Conservation (phyloP, 2,888 invertebrate genomes). For the Balanococcus diminutus region DNA sequence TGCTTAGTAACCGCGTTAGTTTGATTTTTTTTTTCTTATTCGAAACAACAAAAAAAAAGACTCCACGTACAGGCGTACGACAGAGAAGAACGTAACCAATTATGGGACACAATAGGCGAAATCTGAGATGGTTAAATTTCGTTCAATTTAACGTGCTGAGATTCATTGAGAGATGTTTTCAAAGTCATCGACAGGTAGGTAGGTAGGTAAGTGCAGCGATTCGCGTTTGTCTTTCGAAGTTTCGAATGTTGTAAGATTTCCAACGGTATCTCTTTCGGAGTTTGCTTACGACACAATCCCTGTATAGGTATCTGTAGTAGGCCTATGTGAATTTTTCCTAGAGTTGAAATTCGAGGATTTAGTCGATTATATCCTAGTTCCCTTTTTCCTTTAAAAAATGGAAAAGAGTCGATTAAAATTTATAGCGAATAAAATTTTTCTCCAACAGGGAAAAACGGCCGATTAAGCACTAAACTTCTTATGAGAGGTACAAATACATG, state of each 20-base stretch:
- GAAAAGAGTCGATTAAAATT: too few relatives aligned
- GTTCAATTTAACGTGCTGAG: slow-evolving; percentile 3
- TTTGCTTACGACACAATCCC: background rate
- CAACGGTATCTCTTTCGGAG: background rate
- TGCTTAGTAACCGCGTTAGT: slow-evolving; percentile 2
- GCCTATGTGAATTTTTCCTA: too few relatives aligned
- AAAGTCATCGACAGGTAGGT: background rate
- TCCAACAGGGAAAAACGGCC: too few relatives aligned
- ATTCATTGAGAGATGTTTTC: background rate
- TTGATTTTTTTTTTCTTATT: background rate
- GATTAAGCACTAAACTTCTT: too few relatives aligned
- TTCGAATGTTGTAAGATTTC: background rate
- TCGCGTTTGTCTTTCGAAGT: too few relatives aligned
- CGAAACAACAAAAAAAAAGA: background rate
- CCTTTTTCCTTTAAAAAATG: too few relatives aligned
- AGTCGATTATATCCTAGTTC: too few relatives aligned
- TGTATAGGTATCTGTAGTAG: too few relatives aligned
- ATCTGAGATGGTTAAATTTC: slow-evolving; percentile 18
- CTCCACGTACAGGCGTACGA: background rate
- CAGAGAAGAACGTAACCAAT: background rate
- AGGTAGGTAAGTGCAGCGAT: too few relatives aligned
- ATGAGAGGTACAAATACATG: too few relatives aligned
- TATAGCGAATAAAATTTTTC: too few relatives aligned
- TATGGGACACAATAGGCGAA: slow-evolving; percentile 35
- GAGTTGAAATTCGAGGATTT: too few relatives aligned